Conservation (phyloP, 1,140 invertebrate genomes). For the Apolygus lucorum region DNA sequence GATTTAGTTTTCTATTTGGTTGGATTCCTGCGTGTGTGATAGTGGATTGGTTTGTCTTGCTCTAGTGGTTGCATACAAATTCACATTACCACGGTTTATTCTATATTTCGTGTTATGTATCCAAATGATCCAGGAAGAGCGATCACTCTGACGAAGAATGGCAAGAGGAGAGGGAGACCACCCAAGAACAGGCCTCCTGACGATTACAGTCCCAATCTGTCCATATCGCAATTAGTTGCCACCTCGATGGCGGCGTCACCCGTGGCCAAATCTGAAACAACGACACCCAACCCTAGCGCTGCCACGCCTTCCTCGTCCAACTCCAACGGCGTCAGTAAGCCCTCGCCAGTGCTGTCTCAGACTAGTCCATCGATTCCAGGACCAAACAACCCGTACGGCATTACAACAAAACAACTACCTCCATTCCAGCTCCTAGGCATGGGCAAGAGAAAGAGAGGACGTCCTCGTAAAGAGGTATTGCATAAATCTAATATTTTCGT, state of each 20-base stretch:
- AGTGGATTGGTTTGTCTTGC: too few relatives aligned
- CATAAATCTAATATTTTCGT: too few relatives aligned
- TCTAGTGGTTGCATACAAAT: too few relatives aligned
- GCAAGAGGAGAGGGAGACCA: neutral
- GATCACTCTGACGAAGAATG: neutral
- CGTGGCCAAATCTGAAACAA: too few relatives aligned
- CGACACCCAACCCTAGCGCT: too few relatives aligned
- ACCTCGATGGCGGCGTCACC: neutral
- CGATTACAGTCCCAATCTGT: neutral
- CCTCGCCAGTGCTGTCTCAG: neutral
- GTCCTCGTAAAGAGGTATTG: constrained; percentile 1
- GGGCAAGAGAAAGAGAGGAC: constrained; percentile 1
- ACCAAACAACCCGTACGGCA: neutral
- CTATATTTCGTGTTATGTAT: too few relatives aligned
- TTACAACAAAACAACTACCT: neutral
- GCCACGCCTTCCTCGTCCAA: neutral
- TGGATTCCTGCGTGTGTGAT: too few relatives aligned
- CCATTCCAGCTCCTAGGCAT: neutral
- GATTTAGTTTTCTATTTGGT: too few relatives aligned
- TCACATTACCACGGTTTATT: too few relatives aligned
- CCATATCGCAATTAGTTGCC: neutral
- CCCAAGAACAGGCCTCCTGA: neutral
- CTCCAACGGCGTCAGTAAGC: neutral
- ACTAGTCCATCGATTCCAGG: neutral
- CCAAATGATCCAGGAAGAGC: neutral